These are phyloP conservation scores for Himalopsyche kuldschensis DNA, from an alignment of 2,888 invertebrate genomes.

Conservation along the genomic window DNA sequence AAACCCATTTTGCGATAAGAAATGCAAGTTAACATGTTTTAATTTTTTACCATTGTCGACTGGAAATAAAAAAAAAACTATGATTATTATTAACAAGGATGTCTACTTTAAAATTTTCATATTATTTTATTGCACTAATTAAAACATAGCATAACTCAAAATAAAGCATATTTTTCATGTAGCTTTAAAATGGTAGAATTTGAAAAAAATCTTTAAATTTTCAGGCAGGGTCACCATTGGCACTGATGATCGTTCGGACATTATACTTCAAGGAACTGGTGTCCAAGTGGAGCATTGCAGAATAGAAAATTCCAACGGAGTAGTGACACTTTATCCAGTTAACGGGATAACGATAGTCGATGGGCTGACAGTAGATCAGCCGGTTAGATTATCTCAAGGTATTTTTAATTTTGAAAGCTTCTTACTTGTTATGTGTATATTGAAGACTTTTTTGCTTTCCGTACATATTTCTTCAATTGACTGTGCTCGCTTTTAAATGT, in stretches of 20 bases:
- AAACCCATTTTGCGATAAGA: too few relatives aligned
- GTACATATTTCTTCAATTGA: too few relatives aligned
- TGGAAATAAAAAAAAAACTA: too few relatives aligned
- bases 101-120: neutral
- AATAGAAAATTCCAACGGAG: conserved; percentile 82
- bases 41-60: too few relatives aligned
- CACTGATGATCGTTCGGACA: conserved; percentile 77
- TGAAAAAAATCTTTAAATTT: conserved; percentile 42
- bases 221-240: conserved; percentile 83
- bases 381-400: conserved; percentile 84
- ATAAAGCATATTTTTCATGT: too few relatives aligned
- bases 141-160: conserved; percentile 3
- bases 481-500: too few relatives aligned
- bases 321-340: conserved; percentile 82
- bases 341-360: conserved; percentile 74
- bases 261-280: conserved; percentile 82
- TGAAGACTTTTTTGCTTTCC: too few relatives aligned
- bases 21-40: too few relatives aligned
- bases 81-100: too few relatives aligned
- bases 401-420: too few relatives aligned
- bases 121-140: neutral
- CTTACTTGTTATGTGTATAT: too few relatives aligned
- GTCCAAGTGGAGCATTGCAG: conserved; percentile 84
- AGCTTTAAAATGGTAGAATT: too few relatives aligned
- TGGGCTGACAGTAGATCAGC: conserved; percentile 69